Evolutionary conservation across 1,140 invertebrate genomes (phyloP).

Genomic region (Drosophila kepulauana): DNA sequence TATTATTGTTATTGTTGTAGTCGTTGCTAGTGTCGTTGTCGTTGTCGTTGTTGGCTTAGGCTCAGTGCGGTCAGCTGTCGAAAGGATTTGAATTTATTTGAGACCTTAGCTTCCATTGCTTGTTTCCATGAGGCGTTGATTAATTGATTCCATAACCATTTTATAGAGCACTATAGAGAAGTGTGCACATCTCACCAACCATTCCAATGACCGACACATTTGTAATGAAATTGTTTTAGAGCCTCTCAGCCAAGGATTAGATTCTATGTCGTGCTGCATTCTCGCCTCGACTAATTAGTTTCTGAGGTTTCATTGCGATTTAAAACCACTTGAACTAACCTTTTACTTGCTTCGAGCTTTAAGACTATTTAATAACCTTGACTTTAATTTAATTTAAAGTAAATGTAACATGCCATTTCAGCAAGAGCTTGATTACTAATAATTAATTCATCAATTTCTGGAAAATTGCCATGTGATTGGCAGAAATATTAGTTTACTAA

Average conservation of each 20-base stretch:
- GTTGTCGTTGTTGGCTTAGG: conserved; percentile 39
- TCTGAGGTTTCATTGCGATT: conserved; percentile 61
- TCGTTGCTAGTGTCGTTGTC: conserved; percentile 5
- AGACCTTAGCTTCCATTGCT: conserved; percentile 28
- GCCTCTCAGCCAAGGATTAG: conserved; percentile 18
- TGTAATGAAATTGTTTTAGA: conserved; percentile 23
- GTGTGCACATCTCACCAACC: background rate
- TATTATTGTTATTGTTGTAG: conserved; percentile 15
- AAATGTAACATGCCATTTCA: background rate
- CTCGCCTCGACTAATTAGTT: conserved; percentile 66
- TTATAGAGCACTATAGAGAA: background rate
- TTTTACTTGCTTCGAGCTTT: conserved; percentile 15
- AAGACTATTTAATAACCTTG: conserved; percentile 19
- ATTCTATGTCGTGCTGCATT: conserved; percentile 20
- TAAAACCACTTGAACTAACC: conserved; percentile 14
- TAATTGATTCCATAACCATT: conserved; percentile 56
- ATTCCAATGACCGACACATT: conserved; percentile 3
- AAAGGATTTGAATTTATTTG: conserved; percentile 72
- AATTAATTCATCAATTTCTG: too few species aligned
- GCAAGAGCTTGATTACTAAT: background rate
- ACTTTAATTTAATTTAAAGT: background rate
- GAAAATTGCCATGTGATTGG: too few species aligned
- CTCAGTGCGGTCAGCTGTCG: conserved; percentile 59
- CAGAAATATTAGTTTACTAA: too few species aligned
- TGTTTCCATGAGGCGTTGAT: conserved; percentile 59